Evolutionary conservation across 2,113 vertebrate genomes (phyloP).

Genomic region (Lepus timidus): DNA sequence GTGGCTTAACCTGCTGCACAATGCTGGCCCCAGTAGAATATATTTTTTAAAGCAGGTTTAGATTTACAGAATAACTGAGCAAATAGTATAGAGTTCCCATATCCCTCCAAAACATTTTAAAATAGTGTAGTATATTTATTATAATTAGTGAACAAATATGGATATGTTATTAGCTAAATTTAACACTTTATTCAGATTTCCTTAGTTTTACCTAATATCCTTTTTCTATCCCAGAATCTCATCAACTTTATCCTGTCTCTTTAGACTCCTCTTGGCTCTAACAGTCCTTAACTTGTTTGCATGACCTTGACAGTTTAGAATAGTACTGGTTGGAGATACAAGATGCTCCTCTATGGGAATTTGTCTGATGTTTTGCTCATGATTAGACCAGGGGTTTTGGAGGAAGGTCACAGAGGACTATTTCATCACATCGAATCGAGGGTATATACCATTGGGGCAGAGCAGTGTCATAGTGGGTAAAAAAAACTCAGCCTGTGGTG

Average conservation of each 20-base stretch:
- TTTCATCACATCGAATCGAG: neutral
- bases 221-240: conserved; percentile 4
- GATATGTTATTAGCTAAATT: neutral
- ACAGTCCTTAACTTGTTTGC: neutral
- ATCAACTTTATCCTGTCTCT: neutral
- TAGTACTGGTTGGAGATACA: neutral
- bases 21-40: neutral
- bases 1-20: too few relatives aligned
- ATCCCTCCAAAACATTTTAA: neutral
- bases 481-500: neutral
- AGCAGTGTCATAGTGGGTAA: too few relatives aligned
- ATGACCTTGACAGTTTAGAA: conserved; percentile 14
- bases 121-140: neutral
- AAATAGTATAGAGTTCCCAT: neutral
- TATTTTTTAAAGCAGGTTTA: conserved; percentile 44
- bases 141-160: neutral
- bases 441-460: neutral
- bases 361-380: neutral
- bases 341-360: neutral
- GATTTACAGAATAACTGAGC: conserved; percentile 3
- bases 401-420: neutral
- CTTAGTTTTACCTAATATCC: neutral
- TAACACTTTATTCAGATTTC: neutral
- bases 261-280: neutral
- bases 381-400: neutral